These are phyloP conservation scores for Sparus aurata DNA, from an alignment of 2,797 vertebrate genomes.

Conservation along the genomic window DNA sequence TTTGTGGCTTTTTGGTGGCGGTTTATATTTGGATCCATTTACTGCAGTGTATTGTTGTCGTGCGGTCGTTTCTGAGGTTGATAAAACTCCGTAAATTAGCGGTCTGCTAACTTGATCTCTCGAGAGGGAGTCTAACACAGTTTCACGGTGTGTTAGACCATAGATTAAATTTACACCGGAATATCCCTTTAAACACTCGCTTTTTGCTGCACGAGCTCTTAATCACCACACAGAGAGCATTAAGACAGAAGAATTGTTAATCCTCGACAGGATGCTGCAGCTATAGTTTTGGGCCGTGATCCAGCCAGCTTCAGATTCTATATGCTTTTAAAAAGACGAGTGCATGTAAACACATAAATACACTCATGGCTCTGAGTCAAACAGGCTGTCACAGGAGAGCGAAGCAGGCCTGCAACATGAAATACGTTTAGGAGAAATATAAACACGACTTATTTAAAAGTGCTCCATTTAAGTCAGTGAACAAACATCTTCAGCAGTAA, in stretches of 20 bases:
- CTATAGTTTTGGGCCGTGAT: constrained; percentile 19
- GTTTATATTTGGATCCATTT: too few species aligned
- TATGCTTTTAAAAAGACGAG: constrained; percentile 18
- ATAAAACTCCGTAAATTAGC: too few species aligned
- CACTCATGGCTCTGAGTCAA: constrained; percentile 7
- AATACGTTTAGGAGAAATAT: not conserved
- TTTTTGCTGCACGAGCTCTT: constrained; percentile 20
- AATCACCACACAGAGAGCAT: constrained; percentile 10
- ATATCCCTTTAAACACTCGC: not conserved
- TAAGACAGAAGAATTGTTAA: constrained; percentile 15
- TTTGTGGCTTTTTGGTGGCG: too few species aligned
- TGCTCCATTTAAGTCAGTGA: not conserved
- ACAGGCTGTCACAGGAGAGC: constrained; percentile 12
- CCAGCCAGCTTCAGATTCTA: constrained; percentile 8
- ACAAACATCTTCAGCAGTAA: not conserved
- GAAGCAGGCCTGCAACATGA: not conserved
- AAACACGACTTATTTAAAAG: not conserved
- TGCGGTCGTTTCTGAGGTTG: too few species aligned
- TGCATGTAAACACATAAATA: constrained; percentile 31
- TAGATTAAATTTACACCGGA: too few species aligned
- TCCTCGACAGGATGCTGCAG: constrained; percentile 33
- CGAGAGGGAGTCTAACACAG: too few species aligned
- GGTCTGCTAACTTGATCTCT: too few species aligned
- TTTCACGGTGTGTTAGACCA: too few species aligned
- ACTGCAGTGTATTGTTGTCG: too few species aligned